phyloP scores from a whole-genome alignment of 2,113 vertebrate genomes.

The Symphodus melops region DNA sequence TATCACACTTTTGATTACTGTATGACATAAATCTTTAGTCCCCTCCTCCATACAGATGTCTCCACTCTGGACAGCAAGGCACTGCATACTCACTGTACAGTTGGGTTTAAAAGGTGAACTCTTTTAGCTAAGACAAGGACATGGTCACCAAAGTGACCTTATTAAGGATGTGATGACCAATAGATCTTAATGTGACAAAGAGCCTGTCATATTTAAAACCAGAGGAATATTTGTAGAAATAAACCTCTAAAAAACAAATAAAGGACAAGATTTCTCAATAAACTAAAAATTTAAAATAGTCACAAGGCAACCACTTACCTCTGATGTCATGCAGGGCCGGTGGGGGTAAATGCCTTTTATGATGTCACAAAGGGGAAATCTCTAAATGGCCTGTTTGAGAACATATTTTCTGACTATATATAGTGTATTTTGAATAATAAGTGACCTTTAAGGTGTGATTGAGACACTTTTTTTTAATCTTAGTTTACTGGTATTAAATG shows the following conservation, averaged over 20 bases:
- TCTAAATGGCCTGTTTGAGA: no score
- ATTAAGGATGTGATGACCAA: constrained; percentile 32
- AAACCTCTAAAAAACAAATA: no score
- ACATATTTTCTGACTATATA: no score
- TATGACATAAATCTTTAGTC: constrained; percentile 50
- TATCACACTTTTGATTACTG: constrained; percentile 62
- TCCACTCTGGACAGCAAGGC: constrained; percentile 20
- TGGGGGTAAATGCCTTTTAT: no score
- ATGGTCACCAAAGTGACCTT: constrained; percentile 20
- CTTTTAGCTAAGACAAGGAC: neutral
- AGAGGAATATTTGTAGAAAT: constrained; percentile 25
- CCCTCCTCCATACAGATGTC: constrained; percentile 42
- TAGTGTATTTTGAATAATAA: no score
- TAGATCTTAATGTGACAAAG: constrained; percentile 22
- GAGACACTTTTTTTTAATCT: no score
- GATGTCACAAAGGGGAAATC: no score
- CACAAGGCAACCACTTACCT: no score
- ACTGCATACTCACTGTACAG: constrained; percentile 7
- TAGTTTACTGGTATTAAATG: no score
- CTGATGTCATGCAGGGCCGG: no score
- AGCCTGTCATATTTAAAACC: constrained; percentile 33
- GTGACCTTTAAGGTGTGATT: no score
- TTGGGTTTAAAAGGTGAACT: constrained; percentile 7
- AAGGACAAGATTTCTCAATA: constrained; percentile 11
- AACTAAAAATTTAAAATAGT: no score